Base-by-base conservation (phyloP, 2,888 invertebrate genomes). In the Sicus ferrugineus region DNA sequence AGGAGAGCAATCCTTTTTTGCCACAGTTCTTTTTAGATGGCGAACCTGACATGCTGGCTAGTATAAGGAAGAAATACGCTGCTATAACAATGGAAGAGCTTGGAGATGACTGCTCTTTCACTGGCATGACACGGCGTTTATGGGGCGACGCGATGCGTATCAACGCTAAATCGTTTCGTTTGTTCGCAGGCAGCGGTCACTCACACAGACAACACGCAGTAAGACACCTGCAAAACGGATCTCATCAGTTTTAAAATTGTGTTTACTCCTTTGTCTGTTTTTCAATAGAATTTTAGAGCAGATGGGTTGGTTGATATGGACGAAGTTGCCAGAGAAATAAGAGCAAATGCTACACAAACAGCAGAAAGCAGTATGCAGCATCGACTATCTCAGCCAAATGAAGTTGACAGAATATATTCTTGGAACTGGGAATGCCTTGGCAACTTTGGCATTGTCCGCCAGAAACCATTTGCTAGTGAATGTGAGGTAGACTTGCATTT, bases 361-460 rank as follows among this genome's bases (percentile, higher is more conserved):
- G 42, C 16, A 38, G 6, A 9, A n/a, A n/a, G n/a, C n/a, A n/a
- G n/a, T 42, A 14, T 1, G 14, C 34, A 34, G 34, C 16, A 48
- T 6, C 19, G 16, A n/a, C 48, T 16, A 48, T 19, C 21, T 11
- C 5, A 52, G 21, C 23, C 14, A 7, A n/a, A 38, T 16, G 50
- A 21, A 67, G 52, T 7, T 16, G 48, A 31, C 19, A 46, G 26
- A 23, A 63, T 71, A 42, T 75, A 67, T 65, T 78, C 67, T 7
- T 79, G 79, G 78, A 77, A 78, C 68, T 80, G 80, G 80, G 78
- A 80, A 71, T 72, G 77, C 31, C 73, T 80, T 46, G 79, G 75
- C 28, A 74, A 75, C 46, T 68, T 74, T 68, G 77, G 77, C 9
- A 72, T 78, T n/a, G 66, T 73, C 1, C 61, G 75, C 4, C 68